Conservation (phyloP, 2,888 invertebrate species). For the Seira sanloemensis region DNA sequence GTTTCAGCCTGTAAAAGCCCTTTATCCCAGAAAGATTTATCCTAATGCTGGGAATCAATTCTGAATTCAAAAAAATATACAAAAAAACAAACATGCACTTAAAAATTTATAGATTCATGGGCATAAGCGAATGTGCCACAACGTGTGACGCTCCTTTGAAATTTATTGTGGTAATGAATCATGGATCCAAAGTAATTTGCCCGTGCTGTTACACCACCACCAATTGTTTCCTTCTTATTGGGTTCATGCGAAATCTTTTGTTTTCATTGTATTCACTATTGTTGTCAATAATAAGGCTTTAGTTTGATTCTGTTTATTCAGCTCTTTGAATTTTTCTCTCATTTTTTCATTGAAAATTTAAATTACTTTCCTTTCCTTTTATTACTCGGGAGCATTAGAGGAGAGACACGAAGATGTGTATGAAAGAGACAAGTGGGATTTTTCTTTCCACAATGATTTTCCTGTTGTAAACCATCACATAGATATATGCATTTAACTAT, state of each 20-base stretch:
- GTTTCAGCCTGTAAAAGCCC: neutral
- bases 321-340: neutral
- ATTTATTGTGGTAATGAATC: conserved; percentile 14
- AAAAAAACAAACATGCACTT: neutral
- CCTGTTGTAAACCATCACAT: too few species aligned
- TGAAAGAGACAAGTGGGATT: conserved; percentile 13
- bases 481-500: neutral
- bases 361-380: conserved; percentile 6
- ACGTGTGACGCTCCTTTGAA: neutral
- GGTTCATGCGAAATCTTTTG: neutral
- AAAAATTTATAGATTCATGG: neutral
- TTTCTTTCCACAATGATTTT: neutral
- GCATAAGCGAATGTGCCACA: neutral
- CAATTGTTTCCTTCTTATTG: neutral
- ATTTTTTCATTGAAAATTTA: neutral
- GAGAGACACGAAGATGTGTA: neutral
- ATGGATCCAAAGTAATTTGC: neutral
- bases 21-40: neutral
- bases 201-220: neutral
- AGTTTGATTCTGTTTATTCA: conserved; percentile 5
- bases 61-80: neutral
- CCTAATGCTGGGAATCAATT: too few species aligned
- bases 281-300: neutral
- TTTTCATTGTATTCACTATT: neutral
- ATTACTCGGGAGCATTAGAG: neutral